Evolutionary conservation across 1,140 invertebrate species (phyloP).

Genomic region (Pseudomyrmex pallidus): DNA sequence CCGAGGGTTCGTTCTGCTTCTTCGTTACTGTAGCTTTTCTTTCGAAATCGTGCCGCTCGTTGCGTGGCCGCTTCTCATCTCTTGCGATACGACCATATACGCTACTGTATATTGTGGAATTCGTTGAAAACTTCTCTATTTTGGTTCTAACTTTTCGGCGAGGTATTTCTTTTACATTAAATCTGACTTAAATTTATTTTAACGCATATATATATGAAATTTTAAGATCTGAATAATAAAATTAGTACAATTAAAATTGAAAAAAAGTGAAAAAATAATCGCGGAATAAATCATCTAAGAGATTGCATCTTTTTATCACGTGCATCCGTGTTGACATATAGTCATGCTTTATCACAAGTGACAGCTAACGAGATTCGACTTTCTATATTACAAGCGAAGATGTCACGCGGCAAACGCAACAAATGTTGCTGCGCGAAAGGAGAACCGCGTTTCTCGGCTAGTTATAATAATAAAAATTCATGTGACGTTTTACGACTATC

Average conservation of each 20-base stretch:
- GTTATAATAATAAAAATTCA: slow-evolving; percentile 75
- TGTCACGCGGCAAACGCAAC: slow-evolving; percentile 35
- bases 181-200: not conserved
- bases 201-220: not conserved
- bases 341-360: slow-evolving; percentile 11
- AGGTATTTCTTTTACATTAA: not conserved
- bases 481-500: slow-evolving; percentile 63
- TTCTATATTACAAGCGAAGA: slow-evolving; percentile 58
- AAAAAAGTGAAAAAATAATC: not conserved
- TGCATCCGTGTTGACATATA: slow-evolving; percentile 11
- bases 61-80: not conserved
- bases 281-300: slow-evolving; percentile 7
- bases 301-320: not conserved
- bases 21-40: slow-evolving; percentile 36
- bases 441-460: slow-evolving; percentile 52
- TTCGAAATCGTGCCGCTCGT: slow-evolving; percentile 16
- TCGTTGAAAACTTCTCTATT: not conserved
- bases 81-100: not conserved
- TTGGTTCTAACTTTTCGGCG: not conserved
- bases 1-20: slow-evolving; percentile 35
- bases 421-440: slow-evolving; percentile 32
- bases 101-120: not conserved
- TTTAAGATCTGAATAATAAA: not conserved
- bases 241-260: not conserved
- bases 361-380: slow-evolving; percentile 60